Evolutionary conservation across 2,113 vertebrate genomes (phyloP).

Genomic region (Rhinopomastus cyanomelas): DNA sequence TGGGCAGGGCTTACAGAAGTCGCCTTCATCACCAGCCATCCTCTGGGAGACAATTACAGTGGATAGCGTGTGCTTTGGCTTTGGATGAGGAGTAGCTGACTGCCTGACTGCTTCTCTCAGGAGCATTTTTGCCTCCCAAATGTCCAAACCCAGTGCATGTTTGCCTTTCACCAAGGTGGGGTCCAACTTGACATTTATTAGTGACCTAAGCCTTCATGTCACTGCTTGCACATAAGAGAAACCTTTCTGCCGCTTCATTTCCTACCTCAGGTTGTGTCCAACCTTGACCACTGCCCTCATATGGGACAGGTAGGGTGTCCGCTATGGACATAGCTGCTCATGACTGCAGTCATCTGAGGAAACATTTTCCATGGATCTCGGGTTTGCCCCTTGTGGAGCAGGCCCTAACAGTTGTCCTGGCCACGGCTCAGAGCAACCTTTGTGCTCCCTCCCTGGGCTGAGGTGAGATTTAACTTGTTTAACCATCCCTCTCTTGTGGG

Average conservation of each 20-base stretch:
- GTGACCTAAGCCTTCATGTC: neutral
- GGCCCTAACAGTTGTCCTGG: neutral
- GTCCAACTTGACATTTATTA: rapidly evolving
- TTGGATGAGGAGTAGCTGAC: neutral
- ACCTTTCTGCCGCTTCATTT: neutral
- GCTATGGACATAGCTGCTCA: neutral
- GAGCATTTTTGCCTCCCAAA: neutral
- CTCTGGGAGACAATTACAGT: rapidly evolving
- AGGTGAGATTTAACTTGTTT: neutral
- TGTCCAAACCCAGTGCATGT: neutral
- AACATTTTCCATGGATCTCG: neutral
- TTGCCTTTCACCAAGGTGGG: neutral
- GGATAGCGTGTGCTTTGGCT: neutral
- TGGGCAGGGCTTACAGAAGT: neutral
- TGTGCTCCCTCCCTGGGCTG: neutral
- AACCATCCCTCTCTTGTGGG: neutral
- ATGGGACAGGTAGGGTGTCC: neutral
- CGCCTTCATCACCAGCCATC: neutral
- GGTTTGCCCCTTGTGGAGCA: neutral
- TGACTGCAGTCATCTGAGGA: neutral
- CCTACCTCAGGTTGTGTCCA: rapidly evolving
- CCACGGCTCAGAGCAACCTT: neutral
- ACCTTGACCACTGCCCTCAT: neutral
- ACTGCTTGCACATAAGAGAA: neutral
- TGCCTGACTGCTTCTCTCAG: neutral